These are phyloP conservation scores for Charanyca ferruginea DNA, from an alignment of 2,888 invertebrate species.

Conservation along the genomic window DNA sequence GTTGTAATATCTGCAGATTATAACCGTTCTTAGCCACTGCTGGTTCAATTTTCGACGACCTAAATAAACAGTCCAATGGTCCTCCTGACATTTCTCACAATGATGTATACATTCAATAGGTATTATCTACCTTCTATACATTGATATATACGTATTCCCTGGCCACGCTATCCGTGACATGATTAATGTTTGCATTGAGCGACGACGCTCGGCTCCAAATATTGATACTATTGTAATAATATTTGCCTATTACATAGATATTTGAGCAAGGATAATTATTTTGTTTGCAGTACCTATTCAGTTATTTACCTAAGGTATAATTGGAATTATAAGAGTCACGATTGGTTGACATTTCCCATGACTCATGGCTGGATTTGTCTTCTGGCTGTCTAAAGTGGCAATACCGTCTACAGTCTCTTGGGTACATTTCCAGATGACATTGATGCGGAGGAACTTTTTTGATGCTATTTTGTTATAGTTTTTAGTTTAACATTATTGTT, in stretches of 20 bases:
- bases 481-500: too few species aligned
- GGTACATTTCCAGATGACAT: too few species aligned
- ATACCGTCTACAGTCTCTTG: too few species aligned
- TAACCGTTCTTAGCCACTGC: slow-evolving; percentile 7
- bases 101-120: slow-evolving; percentile 19
- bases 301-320: slow-evolving; percentile 4
- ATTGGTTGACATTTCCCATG: too few species aligned
- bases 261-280: slow-evolving; percentile 30
- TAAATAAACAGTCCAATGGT: slow-evolving; percentile 45
- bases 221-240: slow-evolving; percentile 48
- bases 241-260: slow-evolving; percentile 42
- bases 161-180: slow-evolving; percentile 49
- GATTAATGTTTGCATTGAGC: slow-evolving; percentile 57
- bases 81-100: slow-evolving; percentile 6
- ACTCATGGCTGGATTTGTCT: too few species aligned
- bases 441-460: too few species aligned
- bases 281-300: slow-evolving; percentile 13
- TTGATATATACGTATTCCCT: slow-evolving; percentile 39
- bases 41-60: slow-evolving; percentile 11
- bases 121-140: slow-evolving; percentile 25
- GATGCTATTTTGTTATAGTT: too few species aligned
- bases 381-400: too few species aligned
- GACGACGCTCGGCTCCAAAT: slow-evolving; percentile 31
- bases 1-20: slow-evolving; percentile 20
- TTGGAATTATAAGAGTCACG: too few species aligned